These are phyloP conservation scores for Anomalospiza imberbis DNA, from an alignment of 2,797 vertebrate species.

Conservation along the genomic window DNA sequence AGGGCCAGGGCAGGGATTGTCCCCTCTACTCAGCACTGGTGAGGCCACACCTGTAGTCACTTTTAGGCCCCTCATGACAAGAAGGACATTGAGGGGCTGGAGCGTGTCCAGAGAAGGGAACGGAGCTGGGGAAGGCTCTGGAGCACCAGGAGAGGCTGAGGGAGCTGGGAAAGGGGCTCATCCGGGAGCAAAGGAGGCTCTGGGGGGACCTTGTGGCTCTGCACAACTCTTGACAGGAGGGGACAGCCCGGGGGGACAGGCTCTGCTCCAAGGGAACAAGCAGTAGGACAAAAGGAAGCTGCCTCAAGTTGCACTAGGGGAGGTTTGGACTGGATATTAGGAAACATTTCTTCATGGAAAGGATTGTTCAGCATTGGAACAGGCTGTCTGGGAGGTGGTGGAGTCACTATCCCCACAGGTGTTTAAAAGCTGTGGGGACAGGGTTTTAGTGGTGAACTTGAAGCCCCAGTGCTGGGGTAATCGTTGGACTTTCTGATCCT, in stretches of 20 bases:
- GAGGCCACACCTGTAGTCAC: not conserved
- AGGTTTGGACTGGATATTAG: not conserved
- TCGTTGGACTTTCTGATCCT: not conserved
- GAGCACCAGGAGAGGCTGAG: not conserved
- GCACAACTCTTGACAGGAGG: not conserved
- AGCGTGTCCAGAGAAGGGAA: not conserved
- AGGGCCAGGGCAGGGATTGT: not conserved
- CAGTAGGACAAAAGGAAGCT: not conserved
- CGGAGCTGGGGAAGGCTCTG: not conserved
- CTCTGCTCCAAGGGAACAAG: not conserved
- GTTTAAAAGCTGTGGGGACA: not conserved
- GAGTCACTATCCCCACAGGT: not conserved
- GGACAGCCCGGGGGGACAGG: fast-evolving
- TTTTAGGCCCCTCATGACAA: not conserved
- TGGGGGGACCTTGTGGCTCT: fast-evolving
- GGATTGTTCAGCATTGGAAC: not conserved
- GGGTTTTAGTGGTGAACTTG: not conserved
- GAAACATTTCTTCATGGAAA: not conserved
- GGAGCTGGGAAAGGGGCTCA: not conserved
- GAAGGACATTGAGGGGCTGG: not conserved
- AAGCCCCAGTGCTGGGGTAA: not conserved
- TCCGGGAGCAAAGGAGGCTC: not conserved
- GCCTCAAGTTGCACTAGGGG: not conserved
- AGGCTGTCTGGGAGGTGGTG: not conserved
- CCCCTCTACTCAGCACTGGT: not conserved